Evolutionary conservation across 2,113 vertebrate species (phyloP).

Genomic region (Tachysurus fulvidraco): DNA sequence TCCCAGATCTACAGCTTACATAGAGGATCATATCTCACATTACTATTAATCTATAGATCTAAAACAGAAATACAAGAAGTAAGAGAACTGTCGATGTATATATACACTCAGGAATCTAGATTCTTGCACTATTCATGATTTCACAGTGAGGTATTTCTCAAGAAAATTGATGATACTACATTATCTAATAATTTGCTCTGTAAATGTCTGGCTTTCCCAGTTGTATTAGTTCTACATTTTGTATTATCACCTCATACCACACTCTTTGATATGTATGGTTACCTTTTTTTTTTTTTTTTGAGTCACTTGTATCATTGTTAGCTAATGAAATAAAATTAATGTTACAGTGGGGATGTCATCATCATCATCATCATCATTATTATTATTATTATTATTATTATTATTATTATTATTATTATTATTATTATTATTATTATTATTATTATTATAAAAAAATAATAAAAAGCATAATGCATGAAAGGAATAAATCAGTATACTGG

Average conservation of each 20-base stretch:
- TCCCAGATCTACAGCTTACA: slow-evolving; percentile 31
- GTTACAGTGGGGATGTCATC: neutral
- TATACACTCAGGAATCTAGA: neutral
- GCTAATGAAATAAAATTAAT: neutral
- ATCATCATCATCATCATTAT: too few relatives aligned
- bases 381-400: too few relatives aligned
- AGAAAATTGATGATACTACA: neutral
- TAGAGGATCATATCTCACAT: neutral
- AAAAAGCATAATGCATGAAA: neutral
- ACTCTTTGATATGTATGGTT: neutral
- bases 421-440: too few relatives aligned
- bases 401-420: too few relatives aligned
- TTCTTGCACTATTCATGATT: neutral
- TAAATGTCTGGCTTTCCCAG: neutral
- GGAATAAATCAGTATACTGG: neutral
- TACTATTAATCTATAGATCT: neutral
- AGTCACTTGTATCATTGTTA: neutral
- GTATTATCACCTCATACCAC: neutral
- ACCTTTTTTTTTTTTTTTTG: neutral
- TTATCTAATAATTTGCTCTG: neutral
- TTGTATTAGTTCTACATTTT: neutral
- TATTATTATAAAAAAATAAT: too few relatives aligned
- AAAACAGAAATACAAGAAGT: neutral
- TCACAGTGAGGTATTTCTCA: neutral
- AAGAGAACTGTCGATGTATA: neutral